phyloP scores from a whole-genome alignment of 2,888 invertebrate genomes.

The Acheta domesticus region DNA sequence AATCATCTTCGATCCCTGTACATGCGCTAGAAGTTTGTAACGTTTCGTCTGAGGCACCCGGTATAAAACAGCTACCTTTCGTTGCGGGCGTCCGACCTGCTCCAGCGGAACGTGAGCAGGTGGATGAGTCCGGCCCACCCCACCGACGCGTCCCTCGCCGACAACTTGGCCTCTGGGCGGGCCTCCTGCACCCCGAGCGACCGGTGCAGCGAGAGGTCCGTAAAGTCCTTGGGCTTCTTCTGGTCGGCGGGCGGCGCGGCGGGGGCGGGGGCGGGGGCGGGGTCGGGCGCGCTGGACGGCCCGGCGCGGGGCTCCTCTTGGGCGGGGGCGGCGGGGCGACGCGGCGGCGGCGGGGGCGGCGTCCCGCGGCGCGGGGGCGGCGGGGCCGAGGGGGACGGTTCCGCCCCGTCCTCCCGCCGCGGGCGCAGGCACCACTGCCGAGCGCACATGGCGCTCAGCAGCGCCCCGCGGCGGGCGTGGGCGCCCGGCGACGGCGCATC shows the following conservation, averaged over 20 bases:
- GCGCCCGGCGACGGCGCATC: no score
- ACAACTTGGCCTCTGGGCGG: not conserved
- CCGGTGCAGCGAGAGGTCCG: not conserved
- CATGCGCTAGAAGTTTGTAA: no score
- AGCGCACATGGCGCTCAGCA: not conserved
- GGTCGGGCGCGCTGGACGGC: not conserved
- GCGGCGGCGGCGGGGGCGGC: not conserved
- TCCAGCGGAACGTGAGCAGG: constrained; percentile 20
- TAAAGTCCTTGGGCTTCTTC: not conserved
- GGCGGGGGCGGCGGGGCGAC: not conserved
- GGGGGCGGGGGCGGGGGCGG: not conserved
- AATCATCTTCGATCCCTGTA: no score
- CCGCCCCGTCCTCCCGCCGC: not conserved
- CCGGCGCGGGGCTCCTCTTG: not conserved
- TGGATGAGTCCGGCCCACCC: not conserved
- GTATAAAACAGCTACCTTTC: no score
- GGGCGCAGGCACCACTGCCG: not conserved
- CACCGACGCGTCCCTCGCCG: not conserved
- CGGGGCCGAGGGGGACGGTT: not conserved
- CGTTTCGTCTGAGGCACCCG: no score
- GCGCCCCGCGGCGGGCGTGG: not conserved
- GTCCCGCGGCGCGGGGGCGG: not conserved
- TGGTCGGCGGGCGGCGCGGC: not conserved
- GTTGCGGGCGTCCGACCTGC: no score
- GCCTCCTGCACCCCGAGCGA: not conserved